Evolutionary conservation across 37 sponge, comb jelly and placozoan species (phyloP), one percentile per base, ranked within the genome.

Genomic region (Ianthella basta): DNA sequence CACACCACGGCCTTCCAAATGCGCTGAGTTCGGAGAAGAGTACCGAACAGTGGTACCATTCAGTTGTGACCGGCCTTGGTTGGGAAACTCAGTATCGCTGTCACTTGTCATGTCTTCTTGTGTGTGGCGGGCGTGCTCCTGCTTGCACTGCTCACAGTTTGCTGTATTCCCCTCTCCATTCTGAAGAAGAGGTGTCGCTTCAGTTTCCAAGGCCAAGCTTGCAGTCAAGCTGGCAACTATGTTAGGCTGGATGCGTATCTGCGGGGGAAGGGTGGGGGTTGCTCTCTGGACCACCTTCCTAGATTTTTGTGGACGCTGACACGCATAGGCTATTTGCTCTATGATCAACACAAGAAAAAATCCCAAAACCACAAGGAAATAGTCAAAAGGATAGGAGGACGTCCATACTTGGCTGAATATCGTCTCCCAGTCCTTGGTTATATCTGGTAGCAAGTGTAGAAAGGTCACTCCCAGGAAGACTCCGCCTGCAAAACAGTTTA

Each of bases 401-500:
- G 15, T 34, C 77, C 30, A 74, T 8, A 74, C 61, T 15, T 73
- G 29, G 35, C 15, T 37, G 41, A 74, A 32, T 27, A 73, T 85
- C 25, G 6, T 4, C 12, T 19, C 78, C 78, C 78, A 75, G 1
- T 24, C 25, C 21, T 77, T 24, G 20, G 74, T 27, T 24, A 85
- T 30, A 60, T 85, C 78, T 0, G 86, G 86, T 4, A 85, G 18
- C 39, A 85, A 56, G 65, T 65, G 60, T 15, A 85, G 78, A 59
- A 85, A 73, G 33, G 67, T 54, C 34, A 65, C 67, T 18, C 59
- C 86, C 2, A 85, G 78, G 78, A 85, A 85, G 10, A 85, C 77
- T 8, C 86, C 86, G n/a, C 86, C 86, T 29, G 86, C 56, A 32
- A 85, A 85, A 56, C 86, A 85, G 39, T 56, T 73, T 21, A 50